Percentiles rank a stretch among this genome's conserved stretches.
These are phyloP conservation scores for Syrrhaptes paradoxus DNA, from an alignment of 2,113 vertebrate species.

Conservation along the genomic window DNA sequence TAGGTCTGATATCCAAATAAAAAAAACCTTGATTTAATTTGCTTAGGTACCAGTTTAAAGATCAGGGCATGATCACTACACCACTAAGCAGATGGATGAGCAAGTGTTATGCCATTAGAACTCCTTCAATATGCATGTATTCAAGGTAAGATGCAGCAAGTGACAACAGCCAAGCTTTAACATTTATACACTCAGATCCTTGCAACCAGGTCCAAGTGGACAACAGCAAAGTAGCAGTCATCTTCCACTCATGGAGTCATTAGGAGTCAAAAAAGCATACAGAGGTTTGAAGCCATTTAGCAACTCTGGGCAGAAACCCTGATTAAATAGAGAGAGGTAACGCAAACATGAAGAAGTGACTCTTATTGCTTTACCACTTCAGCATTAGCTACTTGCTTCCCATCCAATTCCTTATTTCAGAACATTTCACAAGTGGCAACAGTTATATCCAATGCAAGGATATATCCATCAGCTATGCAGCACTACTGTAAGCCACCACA, in stretches of 20 bases:
- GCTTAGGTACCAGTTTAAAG: not conserved
- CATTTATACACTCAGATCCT: not conserved
- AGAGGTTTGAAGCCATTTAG: not conserved
- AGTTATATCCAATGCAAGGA: not conserved
- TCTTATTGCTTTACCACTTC: not conserved
- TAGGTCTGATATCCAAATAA: not conserved
- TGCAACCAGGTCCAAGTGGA: not conserved
- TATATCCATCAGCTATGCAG: not conserved
- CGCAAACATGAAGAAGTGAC: not conserved
- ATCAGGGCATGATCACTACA: not conserved
- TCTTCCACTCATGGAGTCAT: not conserved
- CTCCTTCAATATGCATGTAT: not conserved
- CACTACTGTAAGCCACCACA: not conserved
- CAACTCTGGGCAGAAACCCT: not conserved
- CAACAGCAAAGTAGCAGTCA: not conserved
- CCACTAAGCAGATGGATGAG: not conserved
- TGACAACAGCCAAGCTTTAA: not conserved
- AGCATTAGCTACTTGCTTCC: not conserved
- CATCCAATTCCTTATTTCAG: not conserved
- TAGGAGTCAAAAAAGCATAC: not conserved
- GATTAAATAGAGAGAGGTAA: not conserved
- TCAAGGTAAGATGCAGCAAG: not conserved
- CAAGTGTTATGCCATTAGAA: not conserved
- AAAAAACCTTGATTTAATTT: not conserved
- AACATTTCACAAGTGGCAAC: not conserved